Percentiles rank a stretch among this genome's conserved stretches.
phyloP scores from a whole-genome alignment of 2,113 vertebrate genomes.

The Chrysemys picta region DNA sequence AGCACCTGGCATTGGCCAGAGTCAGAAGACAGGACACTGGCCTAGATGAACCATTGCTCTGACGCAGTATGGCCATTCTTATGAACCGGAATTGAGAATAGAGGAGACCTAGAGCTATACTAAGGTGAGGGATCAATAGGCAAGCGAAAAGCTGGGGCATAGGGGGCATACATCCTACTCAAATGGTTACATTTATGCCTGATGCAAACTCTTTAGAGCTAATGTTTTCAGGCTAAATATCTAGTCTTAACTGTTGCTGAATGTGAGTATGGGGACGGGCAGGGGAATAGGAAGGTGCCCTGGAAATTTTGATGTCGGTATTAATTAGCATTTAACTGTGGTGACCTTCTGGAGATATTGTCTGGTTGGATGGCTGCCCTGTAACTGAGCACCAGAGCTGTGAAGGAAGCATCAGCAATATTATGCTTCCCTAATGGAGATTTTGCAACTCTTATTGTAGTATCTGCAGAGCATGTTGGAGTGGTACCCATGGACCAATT shows the following conservation, averaged over 20 bases:
- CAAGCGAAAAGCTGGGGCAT: not conserved
- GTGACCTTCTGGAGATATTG: not conserved
- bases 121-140: not conserved
- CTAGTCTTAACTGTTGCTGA: not conserved
- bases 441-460: not conserved
- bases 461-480: not conserved
- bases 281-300: not conserved
- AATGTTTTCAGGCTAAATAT: not conserved
- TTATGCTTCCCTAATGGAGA: not conserved
- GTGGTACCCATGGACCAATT: not conserved
- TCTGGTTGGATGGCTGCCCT: not conserved
- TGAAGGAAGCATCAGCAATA: not conserved
- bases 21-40: no score
- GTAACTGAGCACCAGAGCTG: not conserved
- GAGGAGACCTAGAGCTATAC: not conserved
- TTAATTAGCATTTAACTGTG: accelerated
- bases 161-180: not conserved
- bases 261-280: accelerated
- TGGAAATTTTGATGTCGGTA: not conserved
- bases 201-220: not conserved
- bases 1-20: not conserved
- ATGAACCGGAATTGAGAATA: not conserved
- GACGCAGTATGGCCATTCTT: no score
- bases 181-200: not conserved
- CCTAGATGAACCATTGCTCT: no score